Percentiles rank a stretch among this genome's conserved stretches.
Conservation (phyloP, 2,797 vertebrate genomes). For the Oophaga sylvatica region DNA sequence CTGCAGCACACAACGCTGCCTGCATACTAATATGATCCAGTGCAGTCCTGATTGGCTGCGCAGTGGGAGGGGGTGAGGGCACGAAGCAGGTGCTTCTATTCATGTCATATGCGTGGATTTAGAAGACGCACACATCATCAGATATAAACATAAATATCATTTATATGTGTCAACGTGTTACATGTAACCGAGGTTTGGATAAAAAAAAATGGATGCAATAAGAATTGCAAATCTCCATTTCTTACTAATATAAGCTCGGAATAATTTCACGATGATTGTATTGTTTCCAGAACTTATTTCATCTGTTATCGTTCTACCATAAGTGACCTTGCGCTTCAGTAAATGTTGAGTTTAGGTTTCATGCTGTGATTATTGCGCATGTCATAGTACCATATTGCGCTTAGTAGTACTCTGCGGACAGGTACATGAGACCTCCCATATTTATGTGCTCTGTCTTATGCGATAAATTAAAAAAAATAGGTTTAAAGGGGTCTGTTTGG, state of each 20-base stretch:
- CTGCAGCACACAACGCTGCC: constrained; percentile 55
- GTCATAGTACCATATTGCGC: too few species aligned
- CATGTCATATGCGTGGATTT: constrained; percentile 53
- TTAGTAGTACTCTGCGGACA: too few species aligned
- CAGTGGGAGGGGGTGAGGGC: not conserved
- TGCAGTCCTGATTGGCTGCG: constrained; percentile 25
- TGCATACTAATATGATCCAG: constrained; percentile 55
- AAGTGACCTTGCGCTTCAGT: too few species aligned
- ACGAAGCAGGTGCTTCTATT: constrained; percentile 54
- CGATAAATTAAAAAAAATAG: too few species aligned
- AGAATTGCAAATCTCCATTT: not conserved
- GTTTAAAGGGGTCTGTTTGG: too few species aligned
- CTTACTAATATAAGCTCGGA: not conserved
- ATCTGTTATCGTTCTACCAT: too few species aligned
- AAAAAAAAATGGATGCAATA: not conserved
- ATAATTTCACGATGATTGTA: constrained; percentile 23
- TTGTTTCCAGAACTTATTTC: not conserved
- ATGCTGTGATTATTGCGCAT: too few species aligned
- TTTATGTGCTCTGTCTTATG: too few species aligned
- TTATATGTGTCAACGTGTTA: constrained; percentile 68
- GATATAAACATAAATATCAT: constrained; percentile 70
- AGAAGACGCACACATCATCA: not conserved
- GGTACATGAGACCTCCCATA: too few species aligned
- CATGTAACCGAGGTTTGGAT: not conserved
- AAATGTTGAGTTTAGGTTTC: too few species aligned